A percentile compares a stretch with the other conserved stretches of the same genome.
Evolutionary conservation across 2,888 invertebrate genomes (phyloP).

Genomic region (Dexiosoma caninum): DNA sequence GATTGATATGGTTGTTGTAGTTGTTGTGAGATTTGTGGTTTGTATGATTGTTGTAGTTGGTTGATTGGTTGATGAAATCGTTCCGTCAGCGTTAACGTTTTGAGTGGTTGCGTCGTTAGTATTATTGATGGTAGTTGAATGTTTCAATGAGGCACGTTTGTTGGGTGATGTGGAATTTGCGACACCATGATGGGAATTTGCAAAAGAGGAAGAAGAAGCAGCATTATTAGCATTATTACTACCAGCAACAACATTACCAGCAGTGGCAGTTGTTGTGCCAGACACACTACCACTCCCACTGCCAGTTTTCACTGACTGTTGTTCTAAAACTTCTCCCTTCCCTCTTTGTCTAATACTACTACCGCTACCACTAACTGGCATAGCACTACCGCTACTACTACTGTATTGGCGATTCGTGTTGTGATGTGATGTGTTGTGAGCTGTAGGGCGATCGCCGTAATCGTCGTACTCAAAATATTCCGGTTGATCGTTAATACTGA

Average conservation of each 20-base stretch:
- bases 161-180: constrained; percentile 73
- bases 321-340: constrained; percentile 74
- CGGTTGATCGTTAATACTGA: constrained; percentile 80
- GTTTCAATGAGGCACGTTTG: constrained; percentile 75
- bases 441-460: constrained; percentile 64
- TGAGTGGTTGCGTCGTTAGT: constrained; percentile 69
- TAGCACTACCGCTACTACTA: constrained; percentile 64
- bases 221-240: constrained; percentile 81
- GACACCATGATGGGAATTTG: constrained; percentile 78
- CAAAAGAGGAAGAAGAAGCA: constrained; percentile 82
- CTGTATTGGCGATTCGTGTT: constrained; percentile 63
- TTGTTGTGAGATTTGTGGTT: constrained; percentile 75
- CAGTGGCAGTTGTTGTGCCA: constrained; percentile 76
- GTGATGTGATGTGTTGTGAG: constrained; percentile 56
- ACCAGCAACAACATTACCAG: constrained; percentile 78
- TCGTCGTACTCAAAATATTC: constrained; percentile 79
- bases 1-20: constrained; percentile 72
- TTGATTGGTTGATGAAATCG: constrained; percentile 65
- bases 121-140: constrained; percentile 68
- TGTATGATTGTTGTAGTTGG: constrained; percentile 71
- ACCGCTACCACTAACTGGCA: constrained; percentile 65
- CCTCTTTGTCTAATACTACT: constrained; percentile 76
- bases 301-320: constrained; percentile 74
- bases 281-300: constrained; percentile 76
- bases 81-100: constrained; percentile 66